Conservation (phyloP, 2,113 vertebrate species). For the Corythaeola cristata region DNA sequence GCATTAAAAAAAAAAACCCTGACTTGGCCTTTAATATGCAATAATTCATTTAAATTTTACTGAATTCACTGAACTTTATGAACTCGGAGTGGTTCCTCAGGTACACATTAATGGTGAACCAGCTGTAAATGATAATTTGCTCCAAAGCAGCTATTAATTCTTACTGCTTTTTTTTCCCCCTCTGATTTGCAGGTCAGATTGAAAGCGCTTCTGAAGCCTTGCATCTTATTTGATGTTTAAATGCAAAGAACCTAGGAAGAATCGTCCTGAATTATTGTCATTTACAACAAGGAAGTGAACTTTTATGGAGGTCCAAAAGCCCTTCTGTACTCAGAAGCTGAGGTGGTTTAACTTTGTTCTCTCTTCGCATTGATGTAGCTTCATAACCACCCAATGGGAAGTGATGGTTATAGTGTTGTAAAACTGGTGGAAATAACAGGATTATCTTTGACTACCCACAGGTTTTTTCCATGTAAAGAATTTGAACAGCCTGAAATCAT, state of each 20-base stretch:
- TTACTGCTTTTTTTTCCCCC: not conserved
- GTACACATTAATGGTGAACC: not conserved
- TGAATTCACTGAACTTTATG: conserved; percentile 8
- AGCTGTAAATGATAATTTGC: not conserved
- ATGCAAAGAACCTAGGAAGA: not conserved
- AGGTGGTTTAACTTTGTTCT: conserved; percentile 28
- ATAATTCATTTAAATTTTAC: not conserved
- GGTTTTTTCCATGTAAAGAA: conserved; percentile 20
- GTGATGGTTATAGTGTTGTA: conserved; percentile 32
- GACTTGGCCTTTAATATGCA: not conserved
- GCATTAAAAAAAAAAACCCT: not conserved
- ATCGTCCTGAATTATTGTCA: not conserved
- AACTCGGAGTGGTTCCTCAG: not conserved
- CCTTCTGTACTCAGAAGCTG: not conserved
- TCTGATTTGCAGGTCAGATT: not conserved
- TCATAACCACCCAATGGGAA: not conserved
- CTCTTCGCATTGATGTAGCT: not conserved
- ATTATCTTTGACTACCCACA: conserved; percentile 47
- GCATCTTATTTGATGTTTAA: not conserved
- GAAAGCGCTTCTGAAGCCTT: not conserved
- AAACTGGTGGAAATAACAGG: conserved; percentile 53
- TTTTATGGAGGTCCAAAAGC: not conserved
- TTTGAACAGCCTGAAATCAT: not conserved
- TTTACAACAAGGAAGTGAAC: not conserved
- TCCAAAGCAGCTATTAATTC: conserved; percentile 1